Evolutionary conservation across 2,797 vertebrate species (phyloP).

Genomic region (Brachyalestes nurse): DNA sequence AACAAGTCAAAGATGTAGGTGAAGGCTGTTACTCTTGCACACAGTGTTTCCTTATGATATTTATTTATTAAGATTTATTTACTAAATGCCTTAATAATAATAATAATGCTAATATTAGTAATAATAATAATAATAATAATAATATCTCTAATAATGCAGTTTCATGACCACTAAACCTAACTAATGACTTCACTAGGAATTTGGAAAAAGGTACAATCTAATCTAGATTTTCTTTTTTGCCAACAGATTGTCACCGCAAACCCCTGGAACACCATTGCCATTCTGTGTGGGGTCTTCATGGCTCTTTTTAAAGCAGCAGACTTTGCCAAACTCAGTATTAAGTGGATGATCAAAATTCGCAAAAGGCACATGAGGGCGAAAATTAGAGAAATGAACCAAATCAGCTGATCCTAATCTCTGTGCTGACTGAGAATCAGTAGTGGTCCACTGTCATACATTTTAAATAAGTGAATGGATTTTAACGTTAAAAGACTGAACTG

Average conservation of each 20-base stretch:
- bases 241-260: conserved; percentile 95
- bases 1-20: conserved; percentile 92
- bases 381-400: conserved; percentile 81
- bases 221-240: conserved; percentile 20
- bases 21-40: neutral
- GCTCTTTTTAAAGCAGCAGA: conserved; percentile 96
- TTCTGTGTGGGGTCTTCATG: conserved; percentile 95
- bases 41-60: neutral
- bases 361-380: conserved; percentile 81
- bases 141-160: neutral
- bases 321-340: conserved; percentile 92
- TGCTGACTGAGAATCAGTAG: neutral
- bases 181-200: neutral
- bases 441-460: neutral
- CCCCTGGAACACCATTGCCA: conserved; percentile 92
- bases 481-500: neutral
- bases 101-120: neutral
- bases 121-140: neutral
- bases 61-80: too few relatives aligned
- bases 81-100: too few relatives aligned
- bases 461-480: conserved; percentile 18
- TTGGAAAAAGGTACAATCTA: neutral
- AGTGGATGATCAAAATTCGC: conserved; percentile 94
- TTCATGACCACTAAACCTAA: neutral
- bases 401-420: conserved; percentile 74